A percentile compares a stretch with the other conserved stretches of the same genome.
These are phyloP conservation scores for Callitettix versicolor DNA, from an alignment of 1,140 invertebrate genomes.

Conservation along the genomic window DNA sequence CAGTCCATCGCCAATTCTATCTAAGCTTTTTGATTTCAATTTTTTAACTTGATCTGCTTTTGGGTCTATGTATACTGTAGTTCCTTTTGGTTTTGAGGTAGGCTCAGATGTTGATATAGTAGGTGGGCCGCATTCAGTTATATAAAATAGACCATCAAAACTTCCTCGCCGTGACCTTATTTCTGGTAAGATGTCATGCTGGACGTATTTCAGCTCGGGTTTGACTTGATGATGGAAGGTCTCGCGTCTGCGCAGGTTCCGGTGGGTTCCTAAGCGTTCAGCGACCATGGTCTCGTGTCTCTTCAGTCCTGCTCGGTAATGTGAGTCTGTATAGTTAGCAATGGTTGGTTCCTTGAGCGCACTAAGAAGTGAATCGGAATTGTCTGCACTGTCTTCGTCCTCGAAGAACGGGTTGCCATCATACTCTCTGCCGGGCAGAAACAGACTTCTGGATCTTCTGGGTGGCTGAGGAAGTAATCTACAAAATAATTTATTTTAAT, in stretches of 20 bases:
- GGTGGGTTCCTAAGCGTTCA: not conserved
- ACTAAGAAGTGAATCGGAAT: constrained; percentile 56
- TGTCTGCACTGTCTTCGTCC: constrained; percentile 53
- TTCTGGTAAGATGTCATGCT: constrained; percentile 12
- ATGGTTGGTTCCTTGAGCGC: constrained; percentile 38
- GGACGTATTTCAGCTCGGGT: not conserved
- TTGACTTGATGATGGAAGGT: constrained; percentile 17
- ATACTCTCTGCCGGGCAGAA: constrained; percentile 33
- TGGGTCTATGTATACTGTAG: constrained; percentile 22
- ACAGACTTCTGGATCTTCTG: constrained; percentile 41
- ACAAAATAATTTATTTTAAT: not conserved
- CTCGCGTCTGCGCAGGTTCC: constrained; percentile 7
- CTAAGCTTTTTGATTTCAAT: constrained; percentile 59
- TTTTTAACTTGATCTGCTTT: constrained; percentile 31
- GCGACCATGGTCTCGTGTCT: constrained; percentile 14
- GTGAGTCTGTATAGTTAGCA: not conserved
- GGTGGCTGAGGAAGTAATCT: constrained; percentile 49
- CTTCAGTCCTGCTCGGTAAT: not conserved
- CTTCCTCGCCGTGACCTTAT: constrained; percentile 23
- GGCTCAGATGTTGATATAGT: constrained; percentile 2
- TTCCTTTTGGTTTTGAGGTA: constrained; percentile 11
- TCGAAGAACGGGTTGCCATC: constrained; percentile 41
- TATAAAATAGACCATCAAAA: constrained; percentile 24
- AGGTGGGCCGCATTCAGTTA: constrained; percentile 6
- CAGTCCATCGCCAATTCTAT: constrained; percentile 62